phyloP scores from a whole-genome alignment of 1,140 invertebrate species.

The Ips nitidus region DNA sequence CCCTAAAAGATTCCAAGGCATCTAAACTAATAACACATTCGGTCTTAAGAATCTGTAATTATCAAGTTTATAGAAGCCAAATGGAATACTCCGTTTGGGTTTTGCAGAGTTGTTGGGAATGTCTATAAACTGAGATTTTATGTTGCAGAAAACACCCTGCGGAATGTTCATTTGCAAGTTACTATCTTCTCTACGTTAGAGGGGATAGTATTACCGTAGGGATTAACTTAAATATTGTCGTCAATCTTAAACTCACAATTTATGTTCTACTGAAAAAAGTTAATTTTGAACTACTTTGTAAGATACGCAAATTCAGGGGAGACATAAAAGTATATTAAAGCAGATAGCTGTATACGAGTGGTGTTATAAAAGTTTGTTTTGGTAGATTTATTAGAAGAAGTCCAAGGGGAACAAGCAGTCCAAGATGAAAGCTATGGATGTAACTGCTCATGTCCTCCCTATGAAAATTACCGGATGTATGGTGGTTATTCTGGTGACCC shows the following conservation, averaged over 20 bases:
- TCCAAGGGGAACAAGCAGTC: constrained; percentile 32
- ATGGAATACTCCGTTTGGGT: not conserved
- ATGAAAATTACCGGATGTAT: constrained; percentile 1
- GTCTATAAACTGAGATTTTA: not conserved
- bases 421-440: constrained; percentile 38
- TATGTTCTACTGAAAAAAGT: no score
- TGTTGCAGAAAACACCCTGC: not conserved
- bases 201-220: no score
- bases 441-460: constrained; percentile 34
- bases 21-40: no score
- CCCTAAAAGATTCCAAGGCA: no score
- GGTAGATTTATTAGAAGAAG: not conserved
- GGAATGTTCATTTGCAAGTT: not conserved
- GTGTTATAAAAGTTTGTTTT: no score
- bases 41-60: not conserved
- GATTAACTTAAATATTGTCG: no score
- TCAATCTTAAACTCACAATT: no score
- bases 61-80: not conserved
- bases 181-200: no score
- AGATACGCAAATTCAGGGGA: no score
- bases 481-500: constrained; percentile 24
- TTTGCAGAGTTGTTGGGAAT: not conserved
- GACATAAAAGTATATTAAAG: no score
- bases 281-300: no score
- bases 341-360: no score